Evolutionary conservation across 2,797 vertebrate species (phyloP), one percentile per base, ranked within the genome.

Genomic region (Sternotherus odoratus): DNA sequence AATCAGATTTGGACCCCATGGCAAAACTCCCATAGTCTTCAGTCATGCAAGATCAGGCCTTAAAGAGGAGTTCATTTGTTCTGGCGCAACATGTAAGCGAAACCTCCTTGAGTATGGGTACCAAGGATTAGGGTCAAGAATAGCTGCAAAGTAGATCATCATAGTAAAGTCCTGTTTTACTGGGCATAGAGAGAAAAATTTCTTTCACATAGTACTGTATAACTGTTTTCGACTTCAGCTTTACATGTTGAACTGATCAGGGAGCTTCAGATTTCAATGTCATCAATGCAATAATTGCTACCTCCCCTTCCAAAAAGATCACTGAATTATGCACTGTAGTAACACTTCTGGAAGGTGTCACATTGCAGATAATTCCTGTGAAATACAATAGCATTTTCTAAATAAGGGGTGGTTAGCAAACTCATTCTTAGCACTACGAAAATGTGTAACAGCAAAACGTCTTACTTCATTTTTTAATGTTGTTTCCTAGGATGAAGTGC

Each of bases 311-410:
- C 78, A 79, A 86, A 81, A 85, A 86, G 81, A 75, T 78, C 84
- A 88, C 84, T 94, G 89, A 93, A 94, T 96, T 96, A 95, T 91
- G 95, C 92, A 1, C 82, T 85, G 74, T 53, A 91, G 72, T 83
- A 94, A 91, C 86, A 83, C 78, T 77, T 49, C 48, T 26, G 50
- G 36, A 88, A 60, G 93, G 39, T 79, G 91, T 94, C 81, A 95
- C 1, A 1, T 54, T 82, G 88, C 43, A 69, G 94, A 86, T 60
- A 77, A 56, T 51, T 94, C 75, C 63, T 80, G 39, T 80, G 79
- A 77, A 83, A 86, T 24, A 81, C 28, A 39, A 82, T 21, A 69
- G 90, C 50, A 83, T 54, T 53, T 88, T 75, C 79, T 69, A 79
- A 94, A 81, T 74, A 57, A 91, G 84, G 3, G 26, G 78, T 50